Evolutionary conservation across 2,888 invertebrate genomes (phyloP), one percentile per base, ranked within the genome.

Genomic region (Yponomeuta plumbellus): DNA sequence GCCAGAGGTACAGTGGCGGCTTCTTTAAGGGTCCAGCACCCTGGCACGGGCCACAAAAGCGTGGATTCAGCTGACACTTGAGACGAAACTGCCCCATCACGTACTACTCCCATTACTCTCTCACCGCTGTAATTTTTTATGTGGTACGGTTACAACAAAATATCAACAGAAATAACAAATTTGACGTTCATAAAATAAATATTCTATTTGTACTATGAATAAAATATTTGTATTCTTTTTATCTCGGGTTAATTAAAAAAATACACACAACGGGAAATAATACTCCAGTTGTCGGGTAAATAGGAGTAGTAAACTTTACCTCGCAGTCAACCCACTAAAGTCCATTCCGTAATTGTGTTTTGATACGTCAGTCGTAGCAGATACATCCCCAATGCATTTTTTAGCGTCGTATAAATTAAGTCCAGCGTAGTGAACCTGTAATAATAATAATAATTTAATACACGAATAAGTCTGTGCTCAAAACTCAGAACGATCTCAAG

Each of bases 1-100:
- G 95, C 95, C 58, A 95, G 93, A 0, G 96, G 96, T 0, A 96
- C 92, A 0, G 95, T 94, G 11, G 95, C 94, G 8, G 95, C 96
- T 68, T 96, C 94, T 75, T 94, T 92, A 23, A 95, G 79, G 2
- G 89, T 91, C 95, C 95, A 96, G 21, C 87, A 76, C 2, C 92
- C 88, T 0, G 96, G 96, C 17, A 96, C 87, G 11, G 92, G 88
- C 95, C 96, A 96, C 61, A 83, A 70, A 67, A 93, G 79, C 52
- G 90, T 80, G 0, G 83, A 80, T 69, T 92, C 86, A 13, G 91
- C 92, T 65, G 82, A 81, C n/a, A 95, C 90, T 52, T 88, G 77
- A 17, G 91, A 91, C 13, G 94, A 92, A 62, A 93, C 79, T 10
- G 94, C 92, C 22, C 92, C 85, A 34, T 70, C 68, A 0, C 76